phyloP scores from a whole-genome alignment of 64 coral and sea anemone species.

The Pocillopora damicornis region DNA sequence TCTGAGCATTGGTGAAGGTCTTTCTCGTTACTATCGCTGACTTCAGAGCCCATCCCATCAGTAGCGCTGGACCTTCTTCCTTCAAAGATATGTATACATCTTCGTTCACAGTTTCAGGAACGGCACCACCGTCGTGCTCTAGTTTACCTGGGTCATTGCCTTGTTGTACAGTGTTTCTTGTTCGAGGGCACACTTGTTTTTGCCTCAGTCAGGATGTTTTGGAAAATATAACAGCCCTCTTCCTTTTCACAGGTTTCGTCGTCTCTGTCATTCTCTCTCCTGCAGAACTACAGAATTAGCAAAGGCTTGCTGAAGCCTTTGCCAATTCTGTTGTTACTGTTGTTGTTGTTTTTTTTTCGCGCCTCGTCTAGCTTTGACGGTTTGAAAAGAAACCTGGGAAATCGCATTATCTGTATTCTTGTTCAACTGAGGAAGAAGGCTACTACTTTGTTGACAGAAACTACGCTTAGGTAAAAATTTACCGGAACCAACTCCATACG shows the following conservation, averaged over 20 bases:
- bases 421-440: constrained; percentile 13
- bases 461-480: constrained; percentile 42
- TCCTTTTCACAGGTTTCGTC: no score
- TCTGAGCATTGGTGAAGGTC: neutral
- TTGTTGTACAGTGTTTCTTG: constrained; percentile 10
- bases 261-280: neutral
- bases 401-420: constrained; percentile 14
- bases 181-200: no score
- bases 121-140: constrained; percentile 7
- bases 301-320: neutral
- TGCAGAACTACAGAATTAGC: no score
- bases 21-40: constrained; percentile 27
- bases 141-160: constrained; percentile 35
- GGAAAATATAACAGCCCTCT: neutral
- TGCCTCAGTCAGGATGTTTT: neutral
- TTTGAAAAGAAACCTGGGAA: constrained; percentile 19
- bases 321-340: neutral
- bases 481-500: neutral
- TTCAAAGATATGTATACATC: neutral
- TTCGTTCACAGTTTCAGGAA: constrained; percentile 5
- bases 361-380: neutral
- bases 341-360: neutral
- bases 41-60: constrained; percentile 57
- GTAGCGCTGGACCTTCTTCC: constrained; percentile 24
- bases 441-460: constrained; percentile 29